phyloP scores from a whole-genome alignment of 1,140 invertebrate species.

The Leptinotarsa undecemlineata region DNA sequence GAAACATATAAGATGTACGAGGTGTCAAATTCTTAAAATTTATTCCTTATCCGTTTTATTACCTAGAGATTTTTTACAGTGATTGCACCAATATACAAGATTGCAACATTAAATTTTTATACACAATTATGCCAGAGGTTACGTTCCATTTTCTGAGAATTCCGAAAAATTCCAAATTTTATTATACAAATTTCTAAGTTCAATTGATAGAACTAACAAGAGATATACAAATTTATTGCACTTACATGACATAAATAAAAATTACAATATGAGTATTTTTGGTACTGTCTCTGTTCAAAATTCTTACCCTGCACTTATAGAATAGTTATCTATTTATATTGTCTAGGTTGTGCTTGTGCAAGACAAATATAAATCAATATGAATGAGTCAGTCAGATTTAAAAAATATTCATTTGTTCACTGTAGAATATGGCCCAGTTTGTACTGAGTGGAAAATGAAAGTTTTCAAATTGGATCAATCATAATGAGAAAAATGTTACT shows the following conservation, averaged over 20 bases:
- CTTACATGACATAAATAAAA: conserved; percentile 24
- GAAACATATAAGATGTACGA: conserved; percentile 46
- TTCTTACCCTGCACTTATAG: conserved; percentile 36
- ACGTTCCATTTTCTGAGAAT: conserved; percentile 51
- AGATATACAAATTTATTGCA: conserved; percentile 32
- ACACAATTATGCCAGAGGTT: conserved; percentile 53
- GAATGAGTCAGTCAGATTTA: not conserved
- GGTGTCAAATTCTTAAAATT: conserved; percentile 36
- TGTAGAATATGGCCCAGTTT: too few relatives aligned
- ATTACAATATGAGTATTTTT: conserved; percentile 37
- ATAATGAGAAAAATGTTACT: not conserved
- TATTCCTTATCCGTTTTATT: conserved; percentile 36
- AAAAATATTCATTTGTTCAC: too few relatives aligned
- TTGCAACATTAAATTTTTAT: conserved; percentile 53
- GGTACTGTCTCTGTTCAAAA: conserved; percentile 36
- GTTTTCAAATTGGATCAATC: not conserved
- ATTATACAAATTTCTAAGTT: conserved; percentile 42
- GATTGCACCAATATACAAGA: conserved; percentile 50
- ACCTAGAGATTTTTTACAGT: conserved; percentile 46
- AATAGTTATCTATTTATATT: conserved; percentile 34
- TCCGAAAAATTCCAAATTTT: conserved; percentile 42
- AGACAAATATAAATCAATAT: conserved; percentile 6
- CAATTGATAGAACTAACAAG: conserved; percentile 32
- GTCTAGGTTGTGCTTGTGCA: conserved; percentile 41
- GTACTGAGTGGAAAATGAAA: too few relatives aligned